These are phyloP conservation scores for Coenonympha arcania DNA, from an alignment of 2,888 invertebrate genomes.

Conservation along the genomic window DNA sequence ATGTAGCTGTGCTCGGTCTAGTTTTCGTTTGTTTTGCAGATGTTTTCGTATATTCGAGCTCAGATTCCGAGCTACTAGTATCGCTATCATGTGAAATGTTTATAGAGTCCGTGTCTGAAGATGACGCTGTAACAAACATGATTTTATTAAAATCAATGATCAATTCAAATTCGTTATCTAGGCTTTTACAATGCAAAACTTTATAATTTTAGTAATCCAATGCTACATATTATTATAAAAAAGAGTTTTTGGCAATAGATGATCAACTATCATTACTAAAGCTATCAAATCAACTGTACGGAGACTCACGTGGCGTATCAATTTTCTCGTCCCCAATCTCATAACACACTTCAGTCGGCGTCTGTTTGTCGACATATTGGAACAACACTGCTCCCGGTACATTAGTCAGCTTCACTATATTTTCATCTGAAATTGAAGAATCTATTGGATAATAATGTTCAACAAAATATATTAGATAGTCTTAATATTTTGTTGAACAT, in stretches of 20 bases:
- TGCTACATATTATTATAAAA: no score
- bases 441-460: no score
- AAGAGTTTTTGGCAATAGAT: no score
- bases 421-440: slow-evolving; percentile 51
- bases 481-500: no score
- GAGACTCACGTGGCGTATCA: slow-evolving; percentile 45
- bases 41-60: not conserved
- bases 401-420: slow-evolving; percentile 50
- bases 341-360: slow-evolving; percentile 41
- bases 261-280: no score
- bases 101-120: slow-evolving; percentile 48
- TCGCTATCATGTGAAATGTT: slow-evolving; percentile 39
- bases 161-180: no score
- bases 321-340: slow-evolving; percentile 58
- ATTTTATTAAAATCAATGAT: no score
- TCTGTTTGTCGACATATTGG: slow-evolving; percentile 43
- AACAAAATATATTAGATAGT: no score
- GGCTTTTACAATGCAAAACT: no score
- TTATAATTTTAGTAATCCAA: no score
- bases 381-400: slow-evolving; percentile 53
- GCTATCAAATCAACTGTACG: no score
- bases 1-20: slow-evolving; percentile 12
- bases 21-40: not conserved
- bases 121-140: no score
- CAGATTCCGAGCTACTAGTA: slow-evolving; percentile 33